Evolutionary conservation across 2,113 vertebrate genomes (phyloP), one percentile per base, ranked within the genome.

Genomic region (Brachionichthys hirsutus): DNA sequence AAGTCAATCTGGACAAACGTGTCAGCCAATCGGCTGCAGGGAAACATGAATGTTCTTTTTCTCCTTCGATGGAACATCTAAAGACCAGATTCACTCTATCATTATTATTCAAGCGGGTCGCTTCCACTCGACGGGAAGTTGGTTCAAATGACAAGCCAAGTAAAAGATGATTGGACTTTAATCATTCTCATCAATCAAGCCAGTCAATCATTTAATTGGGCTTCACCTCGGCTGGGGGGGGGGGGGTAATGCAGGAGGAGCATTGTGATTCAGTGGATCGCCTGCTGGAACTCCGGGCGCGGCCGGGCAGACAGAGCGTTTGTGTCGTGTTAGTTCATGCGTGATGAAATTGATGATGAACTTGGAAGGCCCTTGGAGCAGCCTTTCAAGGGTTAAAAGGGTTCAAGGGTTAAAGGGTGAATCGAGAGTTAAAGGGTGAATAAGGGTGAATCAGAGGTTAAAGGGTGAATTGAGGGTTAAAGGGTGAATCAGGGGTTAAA

Each of bases 291-390:
- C 68, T 53, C 36, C 1, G 61, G 68, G 52, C 79, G 81, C 40
- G 79, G 75, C 69, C 75, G 73, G 71, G 67, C 63, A 71, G 75
- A 67, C 79, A 84, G n/a, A 81, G 70, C 79, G 67, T 72, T 82
- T 82, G 79, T 77, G 85, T 82, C 83, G 84, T 67, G 79, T 75
- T 74, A n/a, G n/a, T n/a, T n/a, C n/a, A n/a, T n/a, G n/a, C n/a
- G n/a, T n/a, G n/a, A n/a, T n/a, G n/a, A n/a, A n/a, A n/a, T n/a
- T n/a, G n/a, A n/a, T n/a, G n/a, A n/a, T n/a, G n/a, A n/a, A n/a
- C n/a, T n/a, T n/a, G n/a, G n/a, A n/a, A n/a, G n/a, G n/a, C n/a
- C n/a, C n/a, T n/a, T n/a, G n/a, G n/a, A n/a, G n/a, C n/a, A n/a
- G n/a, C n/a, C n/a, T n/a, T n/a, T n/a, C n/a, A n/a, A n/a, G n/a